Percentiles rank a stretch among this genome's conserved stretches.
Evolutionary conservation across 2,888 invertebrate species (phyloP).

Genomic region (Brachylomia viminalis): DNA sequence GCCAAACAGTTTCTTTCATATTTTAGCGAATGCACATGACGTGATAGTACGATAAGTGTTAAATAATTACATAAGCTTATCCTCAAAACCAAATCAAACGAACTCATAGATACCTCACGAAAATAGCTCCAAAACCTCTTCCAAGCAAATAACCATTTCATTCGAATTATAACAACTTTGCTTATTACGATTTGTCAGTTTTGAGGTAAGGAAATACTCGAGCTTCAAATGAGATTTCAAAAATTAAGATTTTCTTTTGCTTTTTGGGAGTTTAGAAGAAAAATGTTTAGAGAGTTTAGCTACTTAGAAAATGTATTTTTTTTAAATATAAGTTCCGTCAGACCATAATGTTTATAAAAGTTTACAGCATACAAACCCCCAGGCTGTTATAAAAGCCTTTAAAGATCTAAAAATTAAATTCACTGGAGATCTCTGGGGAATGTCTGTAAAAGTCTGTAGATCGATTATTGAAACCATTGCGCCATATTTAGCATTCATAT

Average conservation of each 20-base stretch:
- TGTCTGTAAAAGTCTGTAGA: too few species aligned
- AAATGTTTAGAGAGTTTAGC: constrained; percentile 8
- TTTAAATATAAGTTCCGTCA: neutral
- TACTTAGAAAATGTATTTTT: constrained; percentile 6
- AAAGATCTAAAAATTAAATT: too few species aligned
- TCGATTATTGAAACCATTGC: too few species aligned
- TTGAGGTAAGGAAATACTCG: constrained; percentile 44
- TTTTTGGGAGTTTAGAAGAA: neutral
- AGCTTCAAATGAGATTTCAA: constrained; percentile 18
- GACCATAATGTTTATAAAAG: neutral
- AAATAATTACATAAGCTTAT: neutral
- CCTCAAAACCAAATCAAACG: neutral
- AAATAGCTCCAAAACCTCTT: constrained; percentile 21
- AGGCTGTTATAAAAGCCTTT: too few species aligned
- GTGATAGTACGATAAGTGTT: neutral
- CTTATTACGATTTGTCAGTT: constrained; percentile 56
- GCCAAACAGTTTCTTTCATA: neutral
- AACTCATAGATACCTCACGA: neutral
- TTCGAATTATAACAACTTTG: constrained; percentile 53
- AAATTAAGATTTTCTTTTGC: neutral
- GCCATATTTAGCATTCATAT: too few species aligned
- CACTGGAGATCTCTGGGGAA: too few species aligned
- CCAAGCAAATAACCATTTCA: constrained; percentile 24
- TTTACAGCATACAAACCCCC: too few species aligned
- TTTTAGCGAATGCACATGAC: neutral